Evolutionary conservation across 2,797 vertebrate species (phyloP).

Genomic region (Gorsachius magnificus): DNA sequence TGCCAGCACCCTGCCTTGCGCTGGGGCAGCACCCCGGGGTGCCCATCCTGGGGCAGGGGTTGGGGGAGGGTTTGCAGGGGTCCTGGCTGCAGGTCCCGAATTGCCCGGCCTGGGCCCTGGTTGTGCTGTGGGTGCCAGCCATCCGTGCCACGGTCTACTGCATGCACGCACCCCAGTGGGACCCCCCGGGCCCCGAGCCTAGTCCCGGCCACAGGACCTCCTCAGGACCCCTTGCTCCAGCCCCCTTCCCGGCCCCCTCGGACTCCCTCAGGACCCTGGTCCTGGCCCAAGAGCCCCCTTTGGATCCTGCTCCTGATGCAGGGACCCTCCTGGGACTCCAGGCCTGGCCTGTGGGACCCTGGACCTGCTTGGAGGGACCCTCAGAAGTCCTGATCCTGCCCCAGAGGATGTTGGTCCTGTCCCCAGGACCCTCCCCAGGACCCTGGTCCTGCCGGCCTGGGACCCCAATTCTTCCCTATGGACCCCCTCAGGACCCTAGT

Average conservation of each 20-base stretch:
- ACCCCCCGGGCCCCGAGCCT: background rate
- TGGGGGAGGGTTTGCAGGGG: background rate
- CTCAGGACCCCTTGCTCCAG: background rate
- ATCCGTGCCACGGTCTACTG: background rate
- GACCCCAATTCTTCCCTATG: background rate
- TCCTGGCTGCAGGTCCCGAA: background rate
- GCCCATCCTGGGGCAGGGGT: rapidly evolving
- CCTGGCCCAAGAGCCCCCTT: too few relatives aligned
- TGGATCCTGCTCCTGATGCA: background rate
- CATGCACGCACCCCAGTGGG: rapidly evolving
- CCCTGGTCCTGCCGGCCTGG: too few relatives aligned
- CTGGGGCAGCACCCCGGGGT: background rate
- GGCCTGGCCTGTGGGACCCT: background rate
- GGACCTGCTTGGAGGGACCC: background rate
- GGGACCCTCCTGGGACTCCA: background rate
- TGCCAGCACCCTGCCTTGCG: rapidly evolving
- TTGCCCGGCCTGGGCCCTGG: rapidly evolving
- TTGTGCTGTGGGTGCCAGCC: too few relatives aligned
- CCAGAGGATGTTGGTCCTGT: too few relatives aligned
- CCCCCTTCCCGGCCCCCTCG: too few relatives aligned
- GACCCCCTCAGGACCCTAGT: too few relatives aligned
- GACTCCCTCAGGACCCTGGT: too few relatives aligned
- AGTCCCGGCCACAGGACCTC: background rate
- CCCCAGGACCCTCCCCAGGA: background rate
- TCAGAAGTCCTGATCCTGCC: background rate